Evolutionary conservation across 2,888 invertebrate species (phyloP).

Genomic region (Xestia sexstrigata): DNA sequence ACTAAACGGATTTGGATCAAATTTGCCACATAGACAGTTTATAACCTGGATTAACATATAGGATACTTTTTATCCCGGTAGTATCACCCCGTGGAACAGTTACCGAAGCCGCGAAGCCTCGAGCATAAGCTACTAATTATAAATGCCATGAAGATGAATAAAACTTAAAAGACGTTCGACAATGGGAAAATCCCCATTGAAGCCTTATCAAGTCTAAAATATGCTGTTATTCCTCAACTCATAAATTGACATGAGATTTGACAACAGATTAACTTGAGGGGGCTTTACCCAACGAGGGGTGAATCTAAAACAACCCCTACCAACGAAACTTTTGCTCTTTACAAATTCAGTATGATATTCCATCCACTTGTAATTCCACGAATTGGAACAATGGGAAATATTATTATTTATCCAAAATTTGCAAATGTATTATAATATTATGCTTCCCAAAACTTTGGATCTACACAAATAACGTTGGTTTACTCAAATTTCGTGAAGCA

Average conservation of each 20-base stretch:
- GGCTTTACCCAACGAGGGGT: conserved; percentile 16
- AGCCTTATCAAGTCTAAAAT: background rate
- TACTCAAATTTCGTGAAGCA: conserved; percentile 30
- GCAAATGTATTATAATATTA: conserved; percentile 65
- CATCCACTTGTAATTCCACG: conserved; percentile 43
- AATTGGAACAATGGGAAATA: conserved; percentile 45
- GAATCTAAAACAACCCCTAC: conserved; percentile 6
- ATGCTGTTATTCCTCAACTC: conserved; percentile 16
- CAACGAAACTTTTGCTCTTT: conserved; percentile 22
- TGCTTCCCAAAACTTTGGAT: conserved; percentile 52
- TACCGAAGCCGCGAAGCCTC: too few species aligned
- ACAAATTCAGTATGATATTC: conserved; percentile 50
- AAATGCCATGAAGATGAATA: background rate
- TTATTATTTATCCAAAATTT: conserved; percentile 59
- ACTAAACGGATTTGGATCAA: too few species aligned
- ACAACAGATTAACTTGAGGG: conserved; percentile 36
- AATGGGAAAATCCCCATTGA: background rate
- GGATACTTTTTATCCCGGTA: too few species aligned
- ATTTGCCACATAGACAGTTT: too few species aligned
- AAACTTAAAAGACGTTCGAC: background rate
- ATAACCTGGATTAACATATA: too few species aligned
- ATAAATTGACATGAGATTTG: conserved; percentile 17
- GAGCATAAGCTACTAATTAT: background rate
- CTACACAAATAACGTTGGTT: conserved; percentile 38
- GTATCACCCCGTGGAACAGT: too few species aligned